Conservation (phyloP, 2,888 invertebrate genomes). For the Aleiodes testaceus region DNA sequence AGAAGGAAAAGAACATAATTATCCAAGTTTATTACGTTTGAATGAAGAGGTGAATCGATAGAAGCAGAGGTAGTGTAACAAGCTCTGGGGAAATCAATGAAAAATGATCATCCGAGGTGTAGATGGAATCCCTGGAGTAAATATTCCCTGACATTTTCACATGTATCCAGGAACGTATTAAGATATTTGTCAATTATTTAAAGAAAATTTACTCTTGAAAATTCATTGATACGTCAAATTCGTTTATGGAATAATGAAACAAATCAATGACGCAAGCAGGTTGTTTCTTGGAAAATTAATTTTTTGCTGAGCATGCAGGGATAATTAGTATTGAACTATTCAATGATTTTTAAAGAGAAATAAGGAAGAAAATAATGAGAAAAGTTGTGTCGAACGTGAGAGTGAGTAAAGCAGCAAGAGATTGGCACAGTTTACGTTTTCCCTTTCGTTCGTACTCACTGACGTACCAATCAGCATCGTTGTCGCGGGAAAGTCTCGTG, state of each 20-base stretch:
- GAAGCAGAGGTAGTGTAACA: not conserved
- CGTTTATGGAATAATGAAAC: not conserved
- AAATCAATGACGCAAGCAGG: conserved; percentile 4
- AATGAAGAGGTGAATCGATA: not conserved
- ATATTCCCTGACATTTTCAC: conserved; percentile 11
- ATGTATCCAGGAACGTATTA: conserved; percentile 15
- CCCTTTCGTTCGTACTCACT: conserved; percentile 64
- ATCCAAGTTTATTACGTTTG: not conserved
- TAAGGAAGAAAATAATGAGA: conserved; percentile 7
- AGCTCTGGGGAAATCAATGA: not conserved
- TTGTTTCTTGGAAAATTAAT: not conserved
- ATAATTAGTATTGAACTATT: not conserved
- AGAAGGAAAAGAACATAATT: not conserved
- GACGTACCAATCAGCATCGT: conserved; percentile 50
- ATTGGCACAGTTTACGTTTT: conserved; percentile 57
- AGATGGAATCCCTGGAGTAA: not conserved
- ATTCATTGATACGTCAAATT: not conserved
- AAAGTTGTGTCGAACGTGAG: conserved; percentile 13
- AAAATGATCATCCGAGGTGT: not conserved
- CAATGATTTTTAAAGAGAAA: not conserved
- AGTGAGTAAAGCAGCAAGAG: conserved; percentile 36
- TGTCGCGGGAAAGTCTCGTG: conserved; percentile 25
- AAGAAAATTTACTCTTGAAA: not conserved
- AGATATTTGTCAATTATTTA: not conserved
- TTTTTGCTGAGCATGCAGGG: not conserved